Conservation (phyloP, 2,888 invertebrate genomes). For the Coecobrya sp. region DNA sequence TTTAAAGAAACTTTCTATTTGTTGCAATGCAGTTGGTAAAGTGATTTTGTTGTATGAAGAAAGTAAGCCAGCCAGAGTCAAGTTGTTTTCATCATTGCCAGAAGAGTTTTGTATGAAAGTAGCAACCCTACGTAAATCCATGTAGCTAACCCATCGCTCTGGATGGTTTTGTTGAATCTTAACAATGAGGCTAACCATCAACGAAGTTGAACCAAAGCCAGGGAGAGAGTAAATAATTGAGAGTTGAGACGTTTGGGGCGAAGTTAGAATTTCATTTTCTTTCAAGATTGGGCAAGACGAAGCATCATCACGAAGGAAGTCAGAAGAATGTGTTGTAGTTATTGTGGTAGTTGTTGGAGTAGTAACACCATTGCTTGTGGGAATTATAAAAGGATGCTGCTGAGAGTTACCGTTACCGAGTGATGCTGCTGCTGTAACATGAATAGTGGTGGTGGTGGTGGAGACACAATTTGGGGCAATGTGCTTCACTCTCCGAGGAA, state of each 20-base stretch:
- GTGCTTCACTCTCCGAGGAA: slow-evolving; percentile 23
- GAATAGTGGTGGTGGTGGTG: background rate
- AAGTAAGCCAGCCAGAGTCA: slow-evolving; percentile 11
- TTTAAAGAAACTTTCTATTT: slow-evolving; percentile 5
- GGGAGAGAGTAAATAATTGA: slow-evolving; percentile 22
- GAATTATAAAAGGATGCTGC: background rate
- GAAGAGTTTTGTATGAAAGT: slow-evolving; percentile 1
- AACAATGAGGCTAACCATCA: slow-evolving; percentile 46
- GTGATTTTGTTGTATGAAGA: slow-evolving; percentile 52
- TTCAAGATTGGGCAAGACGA: background rate
- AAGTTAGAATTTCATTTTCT: slow-evolving; percentile 39
- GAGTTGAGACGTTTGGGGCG: background rate
- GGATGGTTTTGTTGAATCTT: slow-evolving; percentile 21
- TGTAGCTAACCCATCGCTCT: slow-evolving; percentile 47
- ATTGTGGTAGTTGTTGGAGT: background rate
- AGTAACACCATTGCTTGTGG: background rate
- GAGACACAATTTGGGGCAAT: background rate
- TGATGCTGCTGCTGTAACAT: background rate
- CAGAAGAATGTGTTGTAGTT: background rate
- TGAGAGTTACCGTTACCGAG: background rate
- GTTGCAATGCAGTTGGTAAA: background rate
- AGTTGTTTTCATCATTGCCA: background rate
- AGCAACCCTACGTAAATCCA: slow-evolving; percentile 36
- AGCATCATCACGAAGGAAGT: background rate
- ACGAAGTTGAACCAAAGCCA: slow-evolving; percentile 13